A percentile compares a stretch with the other conserved stretches of the same genome.
Conservation (phyloP, 2,888 invertebrate species). For the Harmothoe impar region DNA sequence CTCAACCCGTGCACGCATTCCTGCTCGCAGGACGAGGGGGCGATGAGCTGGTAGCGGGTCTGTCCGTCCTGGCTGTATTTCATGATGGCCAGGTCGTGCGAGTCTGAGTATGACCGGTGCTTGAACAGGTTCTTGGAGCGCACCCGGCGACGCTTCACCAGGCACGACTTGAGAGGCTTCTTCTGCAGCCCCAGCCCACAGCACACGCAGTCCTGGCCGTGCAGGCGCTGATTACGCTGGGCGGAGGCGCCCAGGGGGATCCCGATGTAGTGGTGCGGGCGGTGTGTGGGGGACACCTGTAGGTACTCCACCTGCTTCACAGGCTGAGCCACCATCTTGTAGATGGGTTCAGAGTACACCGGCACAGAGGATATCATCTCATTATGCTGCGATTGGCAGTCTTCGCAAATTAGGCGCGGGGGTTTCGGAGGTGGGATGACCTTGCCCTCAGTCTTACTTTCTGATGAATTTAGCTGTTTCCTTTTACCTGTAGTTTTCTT, state of each 20-base stretch:
- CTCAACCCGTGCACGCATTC: constrained; percentile 63
- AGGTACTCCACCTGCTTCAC: constrained; percentile 67
- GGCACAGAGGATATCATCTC: constrained; percentile 40
- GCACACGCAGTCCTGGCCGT: background rate
- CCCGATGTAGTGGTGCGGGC: background rate
- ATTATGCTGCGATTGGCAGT: constrained; percentile 41
- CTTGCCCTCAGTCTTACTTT: background rate
- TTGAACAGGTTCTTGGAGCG: constrained; percentile 51
- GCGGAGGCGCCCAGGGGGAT: constrained; percentile 18
- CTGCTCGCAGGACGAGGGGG: constrained; percentile 1
- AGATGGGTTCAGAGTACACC: constrained; percentile 30
- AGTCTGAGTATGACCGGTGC: constrained; percentile 70
- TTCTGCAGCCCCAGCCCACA: constrained; percentile 8
- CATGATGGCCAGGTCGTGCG: constrained; percentile 67
- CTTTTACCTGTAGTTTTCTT: background rate
- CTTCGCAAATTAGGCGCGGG: constrained; percentile 58
- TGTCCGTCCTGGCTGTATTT: constrained; percentile 70
- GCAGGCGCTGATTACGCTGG: background rate
- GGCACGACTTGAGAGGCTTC: constrained; percentile 69
- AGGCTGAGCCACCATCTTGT: constrained; percentile 60
- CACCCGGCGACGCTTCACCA: constrained; percentile 62
- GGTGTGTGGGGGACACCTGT: constrained; percentile 67
- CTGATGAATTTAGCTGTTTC: background rate
- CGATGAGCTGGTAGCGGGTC: constrained; percentile 68
- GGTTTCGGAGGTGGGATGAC: constrained; percentile 65